These are phyloP conservation scores for Notarius quadriscutis DNA, from an alignment of 2,113 vertebrate genomes.

Conservation along the genomic window DNA sequence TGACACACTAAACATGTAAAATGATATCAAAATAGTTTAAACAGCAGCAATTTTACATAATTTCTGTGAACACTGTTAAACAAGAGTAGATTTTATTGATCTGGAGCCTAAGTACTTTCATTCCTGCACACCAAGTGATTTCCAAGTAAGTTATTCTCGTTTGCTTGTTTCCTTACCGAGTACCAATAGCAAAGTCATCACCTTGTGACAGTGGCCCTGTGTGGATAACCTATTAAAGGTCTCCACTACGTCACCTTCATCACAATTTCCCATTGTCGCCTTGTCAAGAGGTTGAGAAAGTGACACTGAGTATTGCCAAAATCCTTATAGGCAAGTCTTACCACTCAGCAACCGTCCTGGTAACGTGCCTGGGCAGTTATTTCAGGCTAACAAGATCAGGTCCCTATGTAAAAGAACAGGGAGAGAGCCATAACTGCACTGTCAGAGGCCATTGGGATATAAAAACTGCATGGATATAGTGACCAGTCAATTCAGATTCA, in stretches of 20 bases:
- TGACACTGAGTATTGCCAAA: not conserved
- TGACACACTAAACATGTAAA: not conserved
- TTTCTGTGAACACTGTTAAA: not conserved
- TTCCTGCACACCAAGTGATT: not conserved
- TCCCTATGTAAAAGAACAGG: no score
- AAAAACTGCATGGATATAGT: no score
- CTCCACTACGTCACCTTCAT: not conserved
- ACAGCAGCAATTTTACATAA: not conserved
- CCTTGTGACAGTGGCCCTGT: not conserved
- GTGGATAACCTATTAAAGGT: not conserved
- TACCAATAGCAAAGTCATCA: not conserved
- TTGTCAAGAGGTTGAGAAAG: not conserved
- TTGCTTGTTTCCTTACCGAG: not conserved
- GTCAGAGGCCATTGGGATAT: no score
- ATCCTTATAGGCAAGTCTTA: no score
- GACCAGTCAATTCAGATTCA: no score
- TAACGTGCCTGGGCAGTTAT: no score
- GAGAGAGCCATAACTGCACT: no score
- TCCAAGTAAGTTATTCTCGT: not conserved
- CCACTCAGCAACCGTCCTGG: no score
- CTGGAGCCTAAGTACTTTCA: not conserved
- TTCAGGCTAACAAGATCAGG: no score
- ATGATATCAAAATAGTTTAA: not conserved
- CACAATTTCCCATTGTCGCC: not conserved
- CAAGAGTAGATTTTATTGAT: not conserved